Conservation (phyloP, 2,113 vertebrate species). For the Nibea albiflora region DNA sequence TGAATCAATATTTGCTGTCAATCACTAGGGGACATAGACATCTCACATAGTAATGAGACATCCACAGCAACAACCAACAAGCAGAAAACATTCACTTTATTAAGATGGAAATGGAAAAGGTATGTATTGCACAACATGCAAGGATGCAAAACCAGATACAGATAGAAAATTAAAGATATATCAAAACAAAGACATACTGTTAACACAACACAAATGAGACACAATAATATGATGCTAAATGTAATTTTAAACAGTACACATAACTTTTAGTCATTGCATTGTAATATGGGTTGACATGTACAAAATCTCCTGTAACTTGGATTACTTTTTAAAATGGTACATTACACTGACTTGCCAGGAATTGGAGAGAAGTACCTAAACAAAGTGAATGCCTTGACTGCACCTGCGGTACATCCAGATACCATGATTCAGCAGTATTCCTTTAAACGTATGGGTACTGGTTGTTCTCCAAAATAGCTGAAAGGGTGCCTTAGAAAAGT, state of each 20-base stretch:
- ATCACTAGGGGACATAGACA: constrained; percentile 53
- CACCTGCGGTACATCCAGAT: constrained; percentile 24
- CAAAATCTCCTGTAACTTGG: not conserved
- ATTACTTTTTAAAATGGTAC: constrained; percentile 7
- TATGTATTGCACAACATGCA: constrained; percentile 76
- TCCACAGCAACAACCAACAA: constrained; percentile 66
- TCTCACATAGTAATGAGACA: constrained; percentile 68
- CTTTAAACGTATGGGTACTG: constrained; percentile 29
- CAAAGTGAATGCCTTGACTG: constrained; percentile 30
- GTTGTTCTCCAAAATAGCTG: constrained; percentile 28
- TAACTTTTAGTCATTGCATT: constrained; percentile 25
- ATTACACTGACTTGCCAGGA: constrained; percentile 20
- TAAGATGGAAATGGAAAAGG: constrained; percentile 72
- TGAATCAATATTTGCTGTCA: constrained; percentile 59
- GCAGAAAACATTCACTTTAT: constrained; percentile 76
- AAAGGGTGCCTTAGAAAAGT: constrained; percentile 25
- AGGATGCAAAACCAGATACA: constrained; percentile 70
- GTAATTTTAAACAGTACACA: constrained; percentile 30
- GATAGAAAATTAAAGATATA: constrained; percentile 56
- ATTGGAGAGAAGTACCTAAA: constrained; percentile 18
- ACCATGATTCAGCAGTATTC: constrained; percentile 55
- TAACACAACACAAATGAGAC: constrained; percentile 51
- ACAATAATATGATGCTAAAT: constrained; percentile 20
- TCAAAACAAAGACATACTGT: constrained; percentile 37
- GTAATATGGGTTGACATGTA: not conserved